Base-by-base conservation (phyloP, 2,888 invertebrate species). In the Biston stratarius region DNA sequence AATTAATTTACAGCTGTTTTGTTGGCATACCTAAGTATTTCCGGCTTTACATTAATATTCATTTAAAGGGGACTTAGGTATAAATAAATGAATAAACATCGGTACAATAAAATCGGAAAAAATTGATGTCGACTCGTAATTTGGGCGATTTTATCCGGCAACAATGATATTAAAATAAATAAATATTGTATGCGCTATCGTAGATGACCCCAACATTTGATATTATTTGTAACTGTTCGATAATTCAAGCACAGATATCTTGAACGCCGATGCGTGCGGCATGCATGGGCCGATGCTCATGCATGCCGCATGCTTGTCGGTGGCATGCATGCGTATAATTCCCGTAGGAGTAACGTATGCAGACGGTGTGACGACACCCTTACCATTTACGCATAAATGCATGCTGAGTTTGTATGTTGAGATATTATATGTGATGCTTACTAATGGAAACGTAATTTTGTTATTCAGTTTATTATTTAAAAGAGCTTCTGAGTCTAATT, bases 1-100 rank as follows among this genome's bases (percentile, higher is more conserved):
- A 71, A 72, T 74, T 72, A 71, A 68, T 72, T 72, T 67, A 72
- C 55, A 69, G 61, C 56, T 34, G 24, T 47, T 59, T 53, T 34
- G 52, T 63, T 24, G 24, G n/a, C 8, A 55, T 53, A 34, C 40
- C 51, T 58, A 33, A 55, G 59, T 34, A 47, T 47, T 63, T 63
- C 67, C 49, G 53, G 55, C 49, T 66, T 34, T 59, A 60, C 52
- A 58, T 64, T 65, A 58, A 64, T 60, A 70, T 67, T 70, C 48
- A 69, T 69, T 59, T n/a, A 15, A 12, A n/a, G 42, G 33, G 55
- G 0, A n/a, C 11, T 24, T 14, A 40, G n/a, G 10, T 52, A 51
- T 38, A 38, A 36, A 42, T 6, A 15, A 15, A 33, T 2, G 1
- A 47, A 38, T 33, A 36, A 36, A 47, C 36, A 48, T 12, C 12